Base-by-base conservation (phyloP, 2,888 invertebrate species). In the Nipponacmea schrenckii region DNA sequence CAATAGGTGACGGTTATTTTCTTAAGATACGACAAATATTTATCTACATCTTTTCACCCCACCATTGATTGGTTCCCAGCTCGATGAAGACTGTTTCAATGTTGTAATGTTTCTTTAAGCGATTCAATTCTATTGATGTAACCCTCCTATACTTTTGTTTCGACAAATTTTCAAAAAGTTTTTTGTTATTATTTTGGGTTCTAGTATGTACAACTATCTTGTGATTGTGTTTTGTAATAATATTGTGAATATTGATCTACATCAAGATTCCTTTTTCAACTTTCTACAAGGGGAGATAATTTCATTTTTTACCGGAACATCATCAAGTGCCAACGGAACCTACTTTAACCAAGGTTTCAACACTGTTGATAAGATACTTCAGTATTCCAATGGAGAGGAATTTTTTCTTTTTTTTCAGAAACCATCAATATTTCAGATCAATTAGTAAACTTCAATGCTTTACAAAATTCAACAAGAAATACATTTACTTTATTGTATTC, bases 111-210 rank as follows among this genome's bases (percentile, higher is more conserved):
- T 56, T 56, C 56, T 56, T 24, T 56, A 24, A 24, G 56, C 56
- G 56, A 24, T 56, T 24, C 56, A 24, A 12, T 24, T 14, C 24
- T 56, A 24, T 56, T 56, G 20, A 24, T 24, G 56, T 56, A 56
- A 56, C 56, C 56, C 56, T 24, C 56, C 56, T 56, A 24, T 56
- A 56, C 56, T 56, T 24, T 56, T 56, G 56, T 56, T 39, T 56
- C 56, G 20, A 56, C 56, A 56, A 56, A 56, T 56, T 56, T 56
- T 56, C 56, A 56, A 56, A 56, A 56, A 24, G 56, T 56, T 56
- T 39, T 56, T 56, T 56, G 56, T 56, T 56, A 24, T 56, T 56
- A 56, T 56, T 56, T 56, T 56, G 20, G 20, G 56, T 56, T 24
- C 14, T 56, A 24, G 56, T 56, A 56, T 56, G 20, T 56, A 56